Conservation (phyloP, 2,113 vertebrate species). For the Gavia stellata region DNA sequence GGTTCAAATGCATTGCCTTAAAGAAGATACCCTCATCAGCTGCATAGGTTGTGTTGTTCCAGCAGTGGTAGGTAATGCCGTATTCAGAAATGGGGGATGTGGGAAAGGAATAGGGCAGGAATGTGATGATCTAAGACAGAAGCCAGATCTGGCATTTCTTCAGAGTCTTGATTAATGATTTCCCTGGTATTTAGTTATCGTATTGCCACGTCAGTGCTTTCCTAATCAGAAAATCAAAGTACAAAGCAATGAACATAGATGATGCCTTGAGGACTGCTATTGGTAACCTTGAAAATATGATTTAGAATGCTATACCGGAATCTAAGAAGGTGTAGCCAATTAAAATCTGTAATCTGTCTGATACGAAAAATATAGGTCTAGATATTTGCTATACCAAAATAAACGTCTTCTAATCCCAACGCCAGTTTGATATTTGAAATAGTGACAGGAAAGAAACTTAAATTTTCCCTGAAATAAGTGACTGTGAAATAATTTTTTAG, state of each 20-base stretch:
- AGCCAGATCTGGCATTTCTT: neutral
- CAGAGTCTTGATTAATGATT: neutral
- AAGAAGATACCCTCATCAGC: neutral
- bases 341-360: neutral
- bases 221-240: constrained; percentile 33
- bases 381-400: neutral
- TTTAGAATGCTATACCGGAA: neutral
- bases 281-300: neutral
- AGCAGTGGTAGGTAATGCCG: neutral
- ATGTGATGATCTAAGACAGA: neutral
- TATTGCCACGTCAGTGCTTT: neutral
- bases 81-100: neutral
- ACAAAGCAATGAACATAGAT: neutral
- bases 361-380: neutral
- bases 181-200: neutral
- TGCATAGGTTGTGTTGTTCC: neutral
- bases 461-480: neutral
- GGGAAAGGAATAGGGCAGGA: neutral
- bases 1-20: neutral
- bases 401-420: neutral
- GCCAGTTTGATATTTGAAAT: neutral
- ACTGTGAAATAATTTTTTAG: neutral
- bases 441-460: neutral
- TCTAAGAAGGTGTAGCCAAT: neutral
- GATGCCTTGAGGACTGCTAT: neutral